These are phyloP conservation scores for Naja naja DNA, from an alignment of 2,113 vertebrate species.

Conservation along the genomic window DNA sequence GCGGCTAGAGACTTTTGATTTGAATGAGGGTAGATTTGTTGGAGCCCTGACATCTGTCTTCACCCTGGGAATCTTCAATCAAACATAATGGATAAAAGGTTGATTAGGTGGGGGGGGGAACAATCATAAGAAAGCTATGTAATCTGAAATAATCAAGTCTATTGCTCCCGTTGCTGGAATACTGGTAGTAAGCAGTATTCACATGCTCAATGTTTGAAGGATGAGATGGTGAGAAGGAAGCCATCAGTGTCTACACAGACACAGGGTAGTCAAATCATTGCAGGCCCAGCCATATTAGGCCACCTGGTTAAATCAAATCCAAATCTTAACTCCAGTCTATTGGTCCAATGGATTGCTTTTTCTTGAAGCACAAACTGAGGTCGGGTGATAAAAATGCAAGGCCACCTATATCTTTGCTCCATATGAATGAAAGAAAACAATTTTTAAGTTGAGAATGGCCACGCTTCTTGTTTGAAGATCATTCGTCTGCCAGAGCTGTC, in stretches of 20 bases:
- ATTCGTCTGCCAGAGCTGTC: not conserved
- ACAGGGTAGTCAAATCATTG: not conserved
- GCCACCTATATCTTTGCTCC: no score
- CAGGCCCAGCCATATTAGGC: not conserved
- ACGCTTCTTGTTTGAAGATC: not conserved
- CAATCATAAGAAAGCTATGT: not conserved
- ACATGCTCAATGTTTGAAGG: not conserved
- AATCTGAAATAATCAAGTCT: not conserved
- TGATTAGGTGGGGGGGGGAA: not conserved
- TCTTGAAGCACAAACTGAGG: not conserved
- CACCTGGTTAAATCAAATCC: not conserved
- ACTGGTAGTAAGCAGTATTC: not conserved
- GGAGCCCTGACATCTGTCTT: not conserved
- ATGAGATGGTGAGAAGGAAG: not conserved
- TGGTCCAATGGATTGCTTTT: not conserved
- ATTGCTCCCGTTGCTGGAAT: not conserved
- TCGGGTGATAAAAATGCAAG: not conserved
- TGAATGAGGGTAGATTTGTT: no score
- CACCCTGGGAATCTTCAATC: not conserved
- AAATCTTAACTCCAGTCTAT: not conserved
- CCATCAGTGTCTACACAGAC: not conserved
- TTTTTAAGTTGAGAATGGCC: not conserved
- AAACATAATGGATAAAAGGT: not conserved
- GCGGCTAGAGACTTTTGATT: no score
- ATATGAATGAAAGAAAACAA: not conserved